phyloP scores from a whole-genome alignment of 2,888 invertebrate species.

The Cheilosia scutellata region DNA sequence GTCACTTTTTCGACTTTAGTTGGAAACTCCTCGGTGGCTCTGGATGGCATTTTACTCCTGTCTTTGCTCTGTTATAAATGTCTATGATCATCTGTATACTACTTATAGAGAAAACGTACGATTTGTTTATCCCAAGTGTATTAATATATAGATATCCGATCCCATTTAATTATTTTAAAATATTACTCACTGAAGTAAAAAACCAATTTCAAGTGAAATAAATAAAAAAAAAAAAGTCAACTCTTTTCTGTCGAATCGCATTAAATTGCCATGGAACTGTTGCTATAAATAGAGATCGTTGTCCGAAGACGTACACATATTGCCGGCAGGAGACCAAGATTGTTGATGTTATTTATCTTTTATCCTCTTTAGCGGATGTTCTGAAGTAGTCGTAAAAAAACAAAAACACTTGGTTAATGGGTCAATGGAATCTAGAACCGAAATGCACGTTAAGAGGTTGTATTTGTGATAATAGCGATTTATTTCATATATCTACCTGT shows the following conservation, averaged over 20 bases:
- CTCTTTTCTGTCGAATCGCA: not conserved
- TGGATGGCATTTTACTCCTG: no score
- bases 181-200: no score
- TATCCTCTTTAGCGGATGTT: not conserved
- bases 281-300: slow-evolving; percentile 5
- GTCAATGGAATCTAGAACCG: slow-evolving; percentile 17
- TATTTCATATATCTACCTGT: not conserved
- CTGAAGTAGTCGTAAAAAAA: not conserved
- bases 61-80: no score
- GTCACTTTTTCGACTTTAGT: no score
- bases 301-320: not conserved
- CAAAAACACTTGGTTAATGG: slow-evolving; percentile 8
- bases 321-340: not conserved
- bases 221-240: not conserved
- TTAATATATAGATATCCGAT: no score
- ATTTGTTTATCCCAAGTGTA: no score
- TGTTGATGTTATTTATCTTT: not conserved
- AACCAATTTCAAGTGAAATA: no score
- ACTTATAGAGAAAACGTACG: no score
- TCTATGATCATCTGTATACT: no score
- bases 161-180: no score
- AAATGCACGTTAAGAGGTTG: not conserved
- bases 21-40: no score
- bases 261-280: not conserved
- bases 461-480: not conserved